A percentile compares a stretch with the other conserved stretches of the same genome.
Evolutionary conservation across 2,797 vertebrate genomes (phyloP).

Genomic region (Protosalanx chinensis): DNA sequence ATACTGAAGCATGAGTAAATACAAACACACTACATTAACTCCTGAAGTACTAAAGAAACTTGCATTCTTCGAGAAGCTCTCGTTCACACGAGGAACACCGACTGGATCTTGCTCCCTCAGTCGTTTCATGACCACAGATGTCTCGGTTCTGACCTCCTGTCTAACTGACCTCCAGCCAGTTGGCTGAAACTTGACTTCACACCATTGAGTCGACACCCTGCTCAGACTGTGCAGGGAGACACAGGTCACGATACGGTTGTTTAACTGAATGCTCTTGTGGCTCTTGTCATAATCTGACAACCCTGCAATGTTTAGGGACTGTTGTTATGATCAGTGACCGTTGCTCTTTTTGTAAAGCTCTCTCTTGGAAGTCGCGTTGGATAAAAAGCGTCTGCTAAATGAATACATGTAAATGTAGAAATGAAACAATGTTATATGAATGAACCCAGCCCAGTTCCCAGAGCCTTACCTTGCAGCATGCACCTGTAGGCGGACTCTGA

Average conservation of each 20-base stretch:
- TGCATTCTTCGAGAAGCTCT: neutral
- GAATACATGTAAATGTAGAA: no score
- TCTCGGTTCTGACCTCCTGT: neutral
- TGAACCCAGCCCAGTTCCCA: neutral
- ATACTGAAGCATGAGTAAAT: neutral
- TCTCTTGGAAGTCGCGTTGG: no score
- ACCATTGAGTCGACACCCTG: neutral
- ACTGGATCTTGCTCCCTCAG: neutral
- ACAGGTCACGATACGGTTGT: no score
- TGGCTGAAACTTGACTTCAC: neutral
- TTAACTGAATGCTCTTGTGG: no score
- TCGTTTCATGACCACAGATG: no score
- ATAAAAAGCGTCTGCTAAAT: no score
- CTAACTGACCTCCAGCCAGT: neutral
- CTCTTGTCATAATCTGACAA: no score
- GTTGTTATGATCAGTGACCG: no score
- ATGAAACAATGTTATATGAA: neutral
- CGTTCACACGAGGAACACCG: neutral
- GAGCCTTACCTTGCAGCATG: slow-evolving; percentile 95
- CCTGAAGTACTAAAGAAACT: neutral
- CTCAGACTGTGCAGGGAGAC: neutral
- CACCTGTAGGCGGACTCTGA: slow-evolving; percentile 97
- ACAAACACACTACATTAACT: neutral
- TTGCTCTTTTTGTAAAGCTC: no score
- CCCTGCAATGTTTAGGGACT: no score